Evolutionary conservation across 2,113 vertebrate genomes (phyloP), one percentile per base, ranked within the genome.

Genomic region (Spheniscus mendiculus): DNA sequence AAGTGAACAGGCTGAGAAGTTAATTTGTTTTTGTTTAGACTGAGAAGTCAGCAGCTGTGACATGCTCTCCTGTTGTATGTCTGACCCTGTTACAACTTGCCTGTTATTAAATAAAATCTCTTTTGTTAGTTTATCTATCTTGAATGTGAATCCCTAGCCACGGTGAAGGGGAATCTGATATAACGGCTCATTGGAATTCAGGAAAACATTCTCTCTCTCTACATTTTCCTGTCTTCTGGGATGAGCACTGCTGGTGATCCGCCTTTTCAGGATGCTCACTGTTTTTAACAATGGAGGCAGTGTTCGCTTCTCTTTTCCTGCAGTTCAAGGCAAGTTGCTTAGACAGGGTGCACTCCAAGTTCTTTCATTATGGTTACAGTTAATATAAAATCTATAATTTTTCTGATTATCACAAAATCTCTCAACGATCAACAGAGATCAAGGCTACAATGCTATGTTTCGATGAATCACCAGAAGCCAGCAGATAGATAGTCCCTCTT

Each of bases 11-110:
- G 29, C 26, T 21, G 21, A 89, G 62, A 81, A 93, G 70, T 71
- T 62, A 87, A 72, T 92, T 93, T 89, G 62, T 4, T 97, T 97
- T 92, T 97, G 70, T 97, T 97, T 95, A 94, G 94, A 74, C 91
- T 92, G 67, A 86, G 63, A 90, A 96, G 80, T 69, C 73, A 93
- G 70, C 80, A 94, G 80, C 77, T 90, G 73, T 76, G 89, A 83
- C 70, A 36, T 71, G 65, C 26, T 94, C 76, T 91, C 47, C 73
- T 96, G 49, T 58, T 93, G 27, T 88, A 80, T 70, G 40, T 58
- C 83, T 92, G 83, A 90, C 77, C 59, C 52, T 93, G 87, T 72
- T 96, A 94, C 76, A 91, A 90, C 83, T 91, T 95, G 87, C 58
- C 55, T 89, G 36, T 50, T 61, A 80, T 74, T 92, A 72, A 95